A percentile compares a stretch with the other conserved stretches of the same genome.
Conservation (phyloP, 2,113 vertebrate genomes). For the Alouatta palliata region DNA sequence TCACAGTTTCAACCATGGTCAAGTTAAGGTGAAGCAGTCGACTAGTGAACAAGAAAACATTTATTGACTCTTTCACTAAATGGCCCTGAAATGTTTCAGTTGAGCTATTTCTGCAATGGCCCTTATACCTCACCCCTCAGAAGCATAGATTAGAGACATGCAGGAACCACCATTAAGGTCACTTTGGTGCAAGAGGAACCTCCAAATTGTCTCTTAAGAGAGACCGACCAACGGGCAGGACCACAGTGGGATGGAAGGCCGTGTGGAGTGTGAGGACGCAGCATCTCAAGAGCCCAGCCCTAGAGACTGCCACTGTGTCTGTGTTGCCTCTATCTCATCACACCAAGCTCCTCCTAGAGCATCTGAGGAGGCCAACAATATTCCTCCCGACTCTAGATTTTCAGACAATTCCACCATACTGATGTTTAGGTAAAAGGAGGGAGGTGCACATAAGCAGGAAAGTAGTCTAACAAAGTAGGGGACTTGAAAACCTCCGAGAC, state of each 20-base stretch:
- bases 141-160: background rate
- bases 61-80: background rate
- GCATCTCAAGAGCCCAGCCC: background rate
- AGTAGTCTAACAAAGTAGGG: too few species aligned
- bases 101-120: background rate
- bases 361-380: background rate
- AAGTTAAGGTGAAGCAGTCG: background rate
- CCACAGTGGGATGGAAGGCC: background rate
- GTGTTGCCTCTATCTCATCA: too few species aligned
- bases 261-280: accelerated
- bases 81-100: background rate
- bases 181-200: background rate
- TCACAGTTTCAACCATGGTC: background rate
- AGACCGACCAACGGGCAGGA: background rate
- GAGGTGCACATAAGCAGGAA: background rate
- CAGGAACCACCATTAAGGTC: background rate
- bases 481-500: too few species aligned
- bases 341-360: background rate
- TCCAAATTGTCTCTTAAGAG: background rate
- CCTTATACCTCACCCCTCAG: background rate
- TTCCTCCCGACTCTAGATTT: background rate
- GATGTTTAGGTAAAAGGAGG: too few species aligned
- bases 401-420: background rate
- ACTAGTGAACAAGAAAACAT: background rate
- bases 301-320: background rate